phyloP scores from a whole-genome alignment of 2,113 vertebrate species.

The Eolophus roseicapilla region DNA sequence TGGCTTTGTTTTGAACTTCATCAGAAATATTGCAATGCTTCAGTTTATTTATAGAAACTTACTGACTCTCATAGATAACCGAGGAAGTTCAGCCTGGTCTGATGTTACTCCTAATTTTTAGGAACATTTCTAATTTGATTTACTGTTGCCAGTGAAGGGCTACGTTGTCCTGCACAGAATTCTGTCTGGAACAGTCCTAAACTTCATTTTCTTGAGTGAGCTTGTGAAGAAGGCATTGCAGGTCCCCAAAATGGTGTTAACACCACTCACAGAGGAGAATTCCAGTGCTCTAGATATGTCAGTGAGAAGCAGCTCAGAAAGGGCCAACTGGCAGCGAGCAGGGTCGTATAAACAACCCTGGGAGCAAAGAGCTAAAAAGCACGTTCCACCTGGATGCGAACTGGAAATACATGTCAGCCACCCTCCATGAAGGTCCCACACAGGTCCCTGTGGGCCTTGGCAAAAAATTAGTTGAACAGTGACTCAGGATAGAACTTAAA shows the following conservation, averaged over 20 bases:
- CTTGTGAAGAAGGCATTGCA: neutral
- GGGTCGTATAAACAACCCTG: neutral
- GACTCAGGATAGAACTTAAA: neutral
- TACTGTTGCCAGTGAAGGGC: neutral
- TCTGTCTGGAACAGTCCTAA: neutral
- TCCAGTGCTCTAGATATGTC: neutral
- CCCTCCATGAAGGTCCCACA: neutral
- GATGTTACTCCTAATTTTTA: neutral
- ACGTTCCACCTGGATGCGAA: neutral
- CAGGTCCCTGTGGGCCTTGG: neutral
- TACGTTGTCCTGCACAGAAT: neutral
- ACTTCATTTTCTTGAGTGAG: neutral
- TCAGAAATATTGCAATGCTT: neutral
- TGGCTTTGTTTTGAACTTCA: conserved; percentile 34
- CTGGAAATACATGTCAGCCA: neutral
- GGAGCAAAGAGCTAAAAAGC: neutral
- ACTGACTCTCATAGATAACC: neutral
- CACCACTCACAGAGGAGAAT: neutral
- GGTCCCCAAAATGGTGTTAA: neutral
- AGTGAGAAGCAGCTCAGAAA: neutral
- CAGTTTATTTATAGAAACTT: conserved; percentile 10
- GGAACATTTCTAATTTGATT: conserved; percentile 13
- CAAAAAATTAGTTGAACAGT: neutral
- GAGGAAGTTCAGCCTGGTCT: neutral
- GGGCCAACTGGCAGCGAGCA: neutral